phyloP scores from a whole-genome alignment of 2,888 invertebrate genomes.

The Gisinianus flammeolus region DNA sequence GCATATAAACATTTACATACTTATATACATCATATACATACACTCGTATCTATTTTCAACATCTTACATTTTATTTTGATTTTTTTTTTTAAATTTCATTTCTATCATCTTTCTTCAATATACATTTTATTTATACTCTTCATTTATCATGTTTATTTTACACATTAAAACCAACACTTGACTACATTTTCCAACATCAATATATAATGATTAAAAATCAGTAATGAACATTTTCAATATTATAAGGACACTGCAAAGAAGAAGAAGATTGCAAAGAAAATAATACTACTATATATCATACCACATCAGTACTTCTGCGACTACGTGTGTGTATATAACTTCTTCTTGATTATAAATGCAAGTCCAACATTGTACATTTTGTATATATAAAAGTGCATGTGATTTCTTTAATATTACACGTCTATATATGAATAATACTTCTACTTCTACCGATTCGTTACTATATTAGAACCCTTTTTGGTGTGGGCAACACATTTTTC shows the following conservation, averaged over 20 bases:
- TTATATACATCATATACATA: conserved; percentile 16
- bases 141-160: conserved; percentile 5
- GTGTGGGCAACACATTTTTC: not conserved
- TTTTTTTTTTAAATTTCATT: not conserved
- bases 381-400: not conserved
- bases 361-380: not conserved
- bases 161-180: too few relatives aligned
- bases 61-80: not conserved
- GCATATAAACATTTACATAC: conserved; percentile 19
- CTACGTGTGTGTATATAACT: conserved; percentile 21
- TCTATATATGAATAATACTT: not conserved
- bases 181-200: too few relatives aligned
- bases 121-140: not conserved
- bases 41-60: not conserved
- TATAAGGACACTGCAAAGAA: too few relatives aligned
- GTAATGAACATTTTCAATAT: too few relatives aligned
- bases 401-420: not conserved
- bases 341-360: not conserved
- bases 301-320: too few relatives aligned
- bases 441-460: not conserved
- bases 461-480: conserved; percentile 3
- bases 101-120: conserved; percentile 10
- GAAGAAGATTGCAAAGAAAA: too few relatives aligned
- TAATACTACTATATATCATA: too few relatives aligned
- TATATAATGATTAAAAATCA: too few relatives aligned